A percentile compares a stretch with the other conserved stretches of the same genome.
These are phyloP conservation scores for Rhombomys opimus DNA, from an alignment of 2,113 vertebrate species.

Conservation along the genomic window DNA sequence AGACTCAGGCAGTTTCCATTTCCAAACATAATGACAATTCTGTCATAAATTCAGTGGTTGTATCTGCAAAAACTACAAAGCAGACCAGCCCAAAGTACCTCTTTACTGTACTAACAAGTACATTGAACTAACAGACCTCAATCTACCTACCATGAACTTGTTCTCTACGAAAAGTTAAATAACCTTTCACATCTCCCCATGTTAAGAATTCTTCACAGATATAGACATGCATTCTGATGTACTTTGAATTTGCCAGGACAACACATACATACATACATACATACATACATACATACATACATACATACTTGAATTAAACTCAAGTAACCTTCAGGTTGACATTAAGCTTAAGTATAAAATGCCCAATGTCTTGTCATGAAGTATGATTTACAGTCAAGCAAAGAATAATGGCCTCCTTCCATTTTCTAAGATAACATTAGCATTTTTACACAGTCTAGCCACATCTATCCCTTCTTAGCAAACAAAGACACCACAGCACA, in stretches of 20 bases:
- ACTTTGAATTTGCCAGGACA: background rate
- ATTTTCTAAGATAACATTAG: background rate
- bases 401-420: background rate
- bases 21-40: background rate
- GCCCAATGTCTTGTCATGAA: background rate
- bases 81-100: background rate
- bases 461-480: background rate
- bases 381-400: background rate
- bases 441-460: background rate
- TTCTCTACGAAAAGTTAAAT: background rate
- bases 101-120: background rate
- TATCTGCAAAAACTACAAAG: background rate
- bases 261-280: too few relatives aligned
- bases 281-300: too few relatives aligned
- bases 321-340: background rate
- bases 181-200: background rate
- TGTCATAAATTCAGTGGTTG: background rate
- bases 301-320: background rate
- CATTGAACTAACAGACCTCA: background rate
- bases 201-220: background rate
- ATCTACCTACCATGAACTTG: background rate
- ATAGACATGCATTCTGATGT: background rate
- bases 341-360: background rate
- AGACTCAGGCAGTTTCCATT: background rate
- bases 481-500: background rate